These are phyloP conservation scores for Otocyon megalotis DNA, from an alignment of 2,113 vertebrate species.

Conservation along the genomic window DNA sequence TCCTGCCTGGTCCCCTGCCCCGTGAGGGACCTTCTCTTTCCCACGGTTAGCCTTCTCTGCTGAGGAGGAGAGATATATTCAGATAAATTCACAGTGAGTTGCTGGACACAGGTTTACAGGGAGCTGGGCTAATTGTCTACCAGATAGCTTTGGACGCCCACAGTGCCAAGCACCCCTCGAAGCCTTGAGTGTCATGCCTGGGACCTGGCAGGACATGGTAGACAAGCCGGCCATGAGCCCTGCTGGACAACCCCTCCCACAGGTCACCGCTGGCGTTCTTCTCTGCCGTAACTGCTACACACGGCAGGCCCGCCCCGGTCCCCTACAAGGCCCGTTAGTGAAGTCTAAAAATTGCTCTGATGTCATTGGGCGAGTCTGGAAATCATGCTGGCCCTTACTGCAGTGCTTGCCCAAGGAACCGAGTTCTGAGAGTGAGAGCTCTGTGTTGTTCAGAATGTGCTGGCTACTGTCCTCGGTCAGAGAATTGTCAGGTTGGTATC, in stretches of 20 bases:
- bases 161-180: no score
- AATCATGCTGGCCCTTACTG: not conserved
- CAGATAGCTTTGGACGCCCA: not conserved
- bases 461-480: not conserved
- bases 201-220: not conserved
- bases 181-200: not conserved
- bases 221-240: not conserved
- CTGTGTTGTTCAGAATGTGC: not conserved
- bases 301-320: not conserved
- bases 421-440: not conserved
- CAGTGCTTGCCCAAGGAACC: fast-evolving
- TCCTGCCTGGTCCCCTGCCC: not conserved
- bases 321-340: not conserved
- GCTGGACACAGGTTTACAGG: not conserved
- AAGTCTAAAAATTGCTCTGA: not conserved
- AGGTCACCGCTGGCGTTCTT: fast-evolving
- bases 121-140: not conserved
- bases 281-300: fast-evolving
- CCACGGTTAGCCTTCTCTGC: not conserved
- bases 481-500: not conserved
- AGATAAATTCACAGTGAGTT: fast-evolving
- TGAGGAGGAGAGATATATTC: fast-evolving
- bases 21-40: not conserved
- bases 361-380: not conserved
- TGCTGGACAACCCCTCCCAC: fast-evolving